Base-by-base conservation (phyloP, 2,888 invertebrate genomes). In the Clitarchus hookeri region DNA sequence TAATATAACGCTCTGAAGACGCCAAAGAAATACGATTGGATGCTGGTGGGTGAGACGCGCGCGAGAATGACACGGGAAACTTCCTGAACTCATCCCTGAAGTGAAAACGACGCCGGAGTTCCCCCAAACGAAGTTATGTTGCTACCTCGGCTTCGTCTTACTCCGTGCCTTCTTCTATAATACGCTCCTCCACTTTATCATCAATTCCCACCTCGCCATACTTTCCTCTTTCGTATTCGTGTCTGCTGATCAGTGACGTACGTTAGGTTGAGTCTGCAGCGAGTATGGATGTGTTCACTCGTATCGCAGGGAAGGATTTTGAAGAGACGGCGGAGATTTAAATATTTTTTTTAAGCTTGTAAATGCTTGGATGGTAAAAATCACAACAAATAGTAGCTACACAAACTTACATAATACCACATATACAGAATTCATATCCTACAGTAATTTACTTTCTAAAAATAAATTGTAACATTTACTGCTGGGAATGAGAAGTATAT, bases 51-150 rank as follows among this genome's bases (percentile, higher is more conserved):
- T 4, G 16, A 65, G 65, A 65, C 65, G 8, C 8, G n/a, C 11
- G 65, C 23, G 65, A 65, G 16, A 65, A 65, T 65, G 6, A n/a
- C 65, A 65, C 65, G 65, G 65, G 16, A 65, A 65, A 65, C 65
- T 65, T 65, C n/a, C 65, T 65, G 23, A 65, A 65, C 65, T 65
- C 65, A 65, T 65, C 65, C 65, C 65, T 65, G 23, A 65, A 65
- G 65, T 65, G 65, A 65, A 65, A 65, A 65, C 16, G 65, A 65
- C 65, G 65, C 65, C 65, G 23, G 23, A n/a, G 65, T 19, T 65
- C 65, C 65, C 65, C 19, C 65, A 65, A 65, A 65, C 65, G 65
- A 65, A 65, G 65, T 65, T 65, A 65, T 65, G 65, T 65, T 65
- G 65, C 65, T 65, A 65, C 65, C 65, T 65, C 65, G 16, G 16